Conservation (phyloP, 2,113 vertebrate genomes). For the Gallinago jamesoni region DNA sequence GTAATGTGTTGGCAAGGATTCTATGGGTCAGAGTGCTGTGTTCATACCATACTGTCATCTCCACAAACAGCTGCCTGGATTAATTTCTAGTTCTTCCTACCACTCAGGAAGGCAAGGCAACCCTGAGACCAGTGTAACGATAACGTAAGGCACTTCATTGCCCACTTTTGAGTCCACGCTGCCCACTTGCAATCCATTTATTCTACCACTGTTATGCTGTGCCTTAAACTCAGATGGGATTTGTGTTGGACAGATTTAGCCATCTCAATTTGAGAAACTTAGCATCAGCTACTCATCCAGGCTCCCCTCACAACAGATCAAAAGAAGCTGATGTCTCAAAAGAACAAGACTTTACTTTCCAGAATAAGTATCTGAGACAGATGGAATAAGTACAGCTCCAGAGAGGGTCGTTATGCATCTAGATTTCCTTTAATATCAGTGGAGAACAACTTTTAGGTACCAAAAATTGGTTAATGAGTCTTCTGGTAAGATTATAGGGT, state of each 20-base stretch:
- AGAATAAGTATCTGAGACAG: neutral
- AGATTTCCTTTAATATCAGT: neutral
- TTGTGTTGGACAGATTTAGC: neutral
- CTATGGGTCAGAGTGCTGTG: neutral
- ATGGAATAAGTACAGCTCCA: neutral
- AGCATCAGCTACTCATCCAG: neutral
- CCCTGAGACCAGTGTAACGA: rapidly evolving
- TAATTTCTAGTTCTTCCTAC: neutral
- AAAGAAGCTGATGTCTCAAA: neutral
- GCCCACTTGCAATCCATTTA: neutral
- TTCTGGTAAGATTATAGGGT: neutral
- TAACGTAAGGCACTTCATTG: neutral
- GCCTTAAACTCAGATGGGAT: neutral
- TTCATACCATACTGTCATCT: neutral
- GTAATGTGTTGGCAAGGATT: neutral
- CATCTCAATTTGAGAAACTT: neutral
- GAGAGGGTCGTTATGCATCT: neutral
- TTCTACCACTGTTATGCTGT: neutral
- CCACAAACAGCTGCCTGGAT: neutral
- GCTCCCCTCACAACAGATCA: neutral
- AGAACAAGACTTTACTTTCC: neutral
- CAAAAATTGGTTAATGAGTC: neutral
- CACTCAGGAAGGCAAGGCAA: neutral
- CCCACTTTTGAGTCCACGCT: neutral
- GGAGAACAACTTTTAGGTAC: neutral